These are phyloP conservation scores for Lophius americanus DNA, from an alignment of 2,797 vertebrate species.

Conservation along the genomic window DNA sequence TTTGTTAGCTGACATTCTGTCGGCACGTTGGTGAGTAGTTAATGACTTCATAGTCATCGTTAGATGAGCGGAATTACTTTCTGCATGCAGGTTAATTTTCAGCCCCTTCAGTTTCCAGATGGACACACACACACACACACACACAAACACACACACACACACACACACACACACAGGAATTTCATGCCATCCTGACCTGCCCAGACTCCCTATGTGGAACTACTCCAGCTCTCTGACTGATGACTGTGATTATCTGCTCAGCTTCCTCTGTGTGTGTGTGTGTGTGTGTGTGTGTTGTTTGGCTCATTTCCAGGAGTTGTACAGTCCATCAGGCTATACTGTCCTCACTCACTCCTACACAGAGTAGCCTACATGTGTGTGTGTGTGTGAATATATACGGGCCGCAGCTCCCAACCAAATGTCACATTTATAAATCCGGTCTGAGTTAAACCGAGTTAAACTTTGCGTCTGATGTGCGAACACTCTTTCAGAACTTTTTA, in stretches of 20 bases:
- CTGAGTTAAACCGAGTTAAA: neutral
- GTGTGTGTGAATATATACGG: neutral
- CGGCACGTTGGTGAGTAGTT: no score
- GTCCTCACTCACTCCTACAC: conserved; percentile 16
- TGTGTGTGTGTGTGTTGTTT: conserved; percentile 23
- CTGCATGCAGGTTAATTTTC: conserved; percentile 31
- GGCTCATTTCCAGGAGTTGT: conserved; percentile 45
- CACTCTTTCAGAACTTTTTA: no score
- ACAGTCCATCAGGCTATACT: conserved; percentile 32
- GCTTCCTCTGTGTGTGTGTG: conserved; percentile 16
- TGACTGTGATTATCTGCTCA: conserved; percentile 54
- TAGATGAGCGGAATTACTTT: conserved; percentile 31
- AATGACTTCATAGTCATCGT: no score
- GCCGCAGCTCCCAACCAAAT: conserved; percentile 28
- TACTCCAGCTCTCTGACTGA: conserved; percentile 50
- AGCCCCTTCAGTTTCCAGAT: conserved; percentile 35
- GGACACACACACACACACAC: conserved; percentile 25
- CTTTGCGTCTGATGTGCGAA: no score
- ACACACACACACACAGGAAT: conserved; percentile 37
- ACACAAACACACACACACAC: conserved; percentile 20
- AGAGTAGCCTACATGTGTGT: neutral
- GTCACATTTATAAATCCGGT: conserved; percentile 18
- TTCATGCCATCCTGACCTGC: conserved; percentile 46
- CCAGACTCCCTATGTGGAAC: conserved; percentile 48
- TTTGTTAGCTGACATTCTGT: no score